Evolutionary conservation across 2,888 invertebrate species (phyloP), one percentile per base, ranked within the genome.

Genomic region (Antheraea assamensis): DNA sequence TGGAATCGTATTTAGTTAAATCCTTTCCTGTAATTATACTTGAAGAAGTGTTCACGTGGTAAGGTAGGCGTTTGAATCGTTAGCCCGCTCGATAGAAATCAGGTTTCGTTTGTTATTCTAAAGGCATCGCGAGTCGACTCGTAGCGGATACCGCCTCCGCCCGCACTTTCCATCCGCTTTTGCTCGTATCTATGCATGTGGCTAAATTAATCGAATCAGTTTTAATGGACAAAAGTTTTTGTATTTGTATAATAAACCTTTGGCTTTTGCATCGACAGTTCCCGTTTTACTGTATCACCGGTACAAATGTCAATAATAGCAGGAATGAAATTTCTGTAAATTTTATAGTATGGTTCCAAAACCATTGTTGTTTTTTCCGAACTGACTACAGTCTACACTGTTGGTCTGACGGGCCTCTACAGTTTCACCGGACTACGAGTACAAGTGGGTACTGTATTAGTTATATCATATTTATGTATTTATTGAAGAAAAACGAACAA

Each of bases 81-180:
- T 88, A 86, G 89, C 87, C 90, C 87, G 88, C 88, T 90, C 89
- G 90, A 90, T 94, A 92, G 93, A 94, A 94, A 94, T 94, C 94
- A 92, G 94, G 94, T 93, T 94, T 90, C 91, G 88, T 91, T 94
- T 94, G 92, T 92, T 92, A 94, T 94, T 93, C 94, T 87, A 92
- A 88, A 90, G 91, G 93, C 90, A 90, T 89, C 85, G 83, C 85
- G 84, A 83, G 82, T 81, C 82, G 82, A 83, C 82, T 83, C 84
- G 86, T 87, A 88, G 89, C 93, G 93, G 93, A 93, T 93, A 90
- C 87, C 85, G 87, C 87, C 88, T 83, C 85, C 87, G 88, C 92
- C 91, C 87, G 87, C 88, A 89, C 94, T 93, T 93, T 93, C 94
- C 92, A 93, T 93, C 93, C 94, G 93, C 89, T 86, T 84, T 81